Base-by-base conservation (phyloP, 2,113 vertebrate genomes). In the Lipophrys pholis region DNA sequence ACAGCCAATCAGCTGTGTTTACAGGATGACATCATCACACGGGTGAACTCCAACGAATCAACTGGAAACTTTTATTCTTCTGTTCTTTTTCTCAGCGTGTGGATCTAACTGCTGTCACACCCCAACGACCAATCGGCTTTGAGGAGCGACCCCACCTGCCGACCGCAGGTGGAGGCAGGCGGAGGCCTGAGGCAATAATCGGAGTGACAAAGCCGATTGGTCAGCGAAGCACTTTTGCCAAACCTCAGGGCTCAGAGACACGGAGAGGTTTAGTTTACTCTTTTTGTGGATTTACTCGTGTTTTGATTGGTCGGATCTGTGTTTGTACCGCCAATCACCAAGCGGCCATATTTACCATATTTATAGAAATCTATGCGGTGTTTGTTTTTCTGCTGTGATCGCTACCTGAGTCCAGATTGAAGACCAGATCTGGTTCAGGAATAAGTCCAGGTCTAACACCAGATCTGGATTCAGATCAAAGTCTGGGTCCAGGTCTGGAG, bases 241-340 rank as follows among this genome's bases (percentile, higher is more conserved):
- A 90, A 88, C 79, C 89, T 90, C 89, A 87, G 89, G 90, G 83
- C 69, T 90, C 78, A 80, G 73, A 85, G 83, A 87, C 78, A 68
- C 63, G 36, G 49, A 82, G 76, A 85, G 74, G 73, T 88, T 87
- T 83, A 61, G 64, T 87, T 86, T 89, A 84, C 78, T 80, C 66
- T 69, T 82, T 11, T 84, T 67, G 59, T 76, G 62, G 50, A 70
- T 78, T 59, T 73, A 66, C 74, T 85, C 84, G 66, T 77, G 84
- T 77, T 83, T 60, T 35, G 8, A 76, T 82, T n/a, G 11, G 55
- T 87, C 68, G 87, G 52, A 83, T 77, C 63, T 69, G 80, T 85
- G 72, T 84, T 80, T 79, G 78, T 89, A 73, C 80, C 85, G 80
- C 77, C 78, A 77, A 85, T 87, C 69, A 67, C 74, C 42, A 66